Evolutionary conservation across 2,113 vertebrate genomes (phyloP), one percentile per base, ranked within the genome.

Genomic region (Ammodramus savannarum): DNA sequence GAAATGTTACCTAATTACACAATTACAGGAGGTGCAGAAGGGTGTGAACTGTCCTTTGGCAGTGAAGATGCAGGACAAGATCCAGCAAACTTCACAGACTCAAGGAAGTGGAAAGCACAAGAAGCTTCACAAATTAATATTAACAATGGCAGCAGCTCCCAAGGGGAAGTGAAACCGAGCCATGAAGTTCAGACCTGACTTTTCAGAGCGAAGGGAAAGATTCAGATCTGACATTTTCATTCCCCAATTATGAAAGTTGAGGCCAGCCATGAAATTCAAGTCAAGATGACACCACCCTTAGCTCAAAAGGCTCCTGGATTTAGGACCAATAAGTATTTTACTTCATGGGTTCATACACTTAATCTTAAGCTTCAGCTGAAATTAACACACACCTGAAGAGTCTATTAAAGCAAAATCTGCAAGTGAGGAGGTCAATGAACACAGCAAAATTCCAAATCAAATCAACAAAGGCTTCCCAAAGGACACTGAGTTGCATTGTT

Each of bases 21-120:
- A 95, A 88, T 93, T 95, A 93, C 88, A 90, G 90, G 68, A 95
- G 92, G 72, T 68, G 67, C 55, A 81, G 87, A 65, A 94, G 95
- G 94, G 93, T 94, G 95, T 95, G 93, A 96, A 96, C 85, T 92
- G 93, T 94, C 93, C 95, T 96, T 94, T 88, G 95, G 95, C 94
- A 87, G 82, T 59, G 57, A 93, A 96, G 92, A 90, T 90, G 68
- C 65, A 97, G 87, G 90, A 93, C 82, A 84, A 94, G 95, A 97
- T 96, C 94, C 95, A 96, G 94, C 63, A 94, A 93, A 95, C 94
- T 90, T 90, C 76, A 91, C 25, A 95, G 82, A 95, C 87, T 95
- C 93, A 77, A 97, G 96, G 93, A 97, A 96, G 75, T 89, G 59
- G 87, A 94, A 96, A 96, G 87, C 74, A 77, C 46, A 91, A 96